A percentile compares a stretch with the other conserved stretches of the same genome.
Evolutionary conservation across 2,888 invertebrate genomes (phyloP).

Genomic region (Leistus spinibarbis): DNA sequence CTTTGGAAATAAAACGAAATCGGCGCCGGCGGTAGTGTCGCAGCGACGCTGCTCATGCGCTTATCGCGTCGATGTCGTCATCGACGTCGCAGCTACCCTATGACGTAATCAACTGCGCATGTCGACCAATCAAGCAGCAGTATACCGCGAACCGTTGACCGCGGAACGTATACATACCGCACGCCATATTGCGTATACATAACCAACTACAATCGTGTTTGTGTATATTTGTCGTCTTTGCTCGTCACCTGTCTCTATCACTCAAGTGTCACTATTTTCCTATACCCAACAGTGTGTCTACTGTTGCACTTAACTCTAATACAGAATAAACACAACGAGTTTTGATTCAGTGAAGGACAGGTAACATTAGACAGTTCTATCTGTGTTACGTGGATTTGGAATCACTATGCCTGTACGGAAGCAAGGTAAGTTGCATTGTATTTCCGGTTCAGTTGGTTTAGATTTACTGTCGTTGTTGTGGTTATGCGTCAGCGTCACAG

Average conservation of each 20-base stretch:
- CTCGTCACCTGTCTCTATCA: neutral
- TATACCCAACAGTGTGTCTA: neutral
- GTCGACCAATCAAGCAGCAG: conserved; percentile 37
- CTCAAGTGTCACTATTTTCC: neutral
- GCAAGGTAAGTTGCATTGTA: conserved; percentile 20
- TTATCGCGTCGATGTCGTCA: conserved; percentile 2
- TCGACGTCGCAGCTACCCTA: conserved; percentile 27
- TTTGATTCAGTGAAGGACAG: neutral
- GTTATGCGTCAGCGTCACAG: neutral
- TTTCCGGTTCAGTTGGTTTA: neutral
- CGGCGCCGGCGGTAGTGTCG: neutral
- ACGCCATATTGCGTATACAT: conserved; percentile 25
- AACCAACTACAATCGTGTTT: conserved; percentile 14
- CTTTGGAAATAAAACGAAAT: neutral
- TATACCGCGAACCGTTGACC: conserved; percentile 24
- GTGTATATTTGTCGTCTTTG: neutral
- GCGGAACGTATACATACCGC: conserved; percentile 4
- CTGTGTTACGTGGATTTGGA: neutral
- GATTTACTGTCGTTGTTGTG: neutral
- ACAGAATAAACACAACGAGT: neutral
- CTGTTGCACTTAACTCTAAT: neutral
- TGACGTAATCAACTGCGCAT: conserved; percentile 35
- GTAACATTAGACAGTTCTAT: neutral
- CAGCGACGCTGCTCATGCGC: neutral
- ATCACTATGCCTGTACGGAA: conserved; percentile 30